phyloP scores from a whole-genome alignment of 2,888 invertebrate species.

The Eulithis testata region DNA sequence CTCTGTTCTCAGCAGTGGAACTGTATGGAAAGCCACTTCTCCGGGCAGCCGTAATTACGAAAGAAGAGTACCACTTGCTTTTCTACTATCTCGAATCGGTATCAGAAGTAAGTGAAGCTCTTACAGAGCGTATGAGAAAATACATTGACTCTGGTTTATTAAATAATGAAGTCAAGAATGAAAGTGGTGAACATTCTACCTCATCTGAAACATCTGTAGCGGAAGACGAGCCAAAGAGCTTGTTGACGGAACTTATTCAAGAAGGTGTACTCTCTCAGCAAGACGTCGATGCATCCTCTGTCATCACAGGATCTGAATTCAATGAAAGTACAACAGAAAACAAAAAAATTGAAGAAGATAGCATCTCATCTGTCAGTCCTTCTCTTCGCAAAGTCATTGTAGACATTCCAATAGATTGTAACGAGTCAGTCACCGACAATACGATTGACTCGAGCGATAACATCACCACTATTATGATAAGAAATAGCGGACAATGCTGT shows the following conservation, averaged over 20 bases:
- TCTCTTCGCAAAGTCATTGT: conserved; percentile 72
- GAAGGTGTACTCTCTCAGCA: conserved; percentile 77
- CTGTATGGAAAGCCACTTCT: conserved; percentile 86
- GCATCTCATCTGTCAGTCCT: conserved; percentile 61
- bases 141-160: conserved; percentile 80
- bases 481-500: conserved; percentile 74
- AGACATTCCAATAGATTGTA: conserved; percentile 73
- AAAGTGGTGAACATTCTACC: conserved; percentile 52
- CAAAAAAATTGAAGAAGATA: conserved; percentile 70
- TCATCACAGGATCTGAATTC: conserved; percentile 66
- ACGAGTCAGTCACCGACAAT: conserved; percentile 66
- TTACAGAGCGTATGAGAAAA: conserved; percentile 79
- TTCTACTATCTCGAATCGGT: conserved; percentile 82
- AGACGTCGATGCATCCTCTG: conserved; percentile 75
- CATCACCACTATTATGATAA: conserved; percentile 72
- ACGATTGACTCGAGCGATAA: conserved; percentile 71
- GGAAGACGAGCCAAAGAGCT: conserved; percentile 69
- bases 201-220: conserved; percentile 52
- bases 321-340: conserved; percentile 60
- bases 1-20: conserved; percentile 86
- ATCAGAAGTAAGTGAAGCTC: conserved; percentile 77
- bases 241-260: conserved; percentile 74
- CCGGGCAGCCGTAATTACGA: conserved; percentile 78
- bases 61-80: conserved; percentile 81
- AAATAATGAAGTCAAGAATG: conserved; percentile 57